A percentile compares a stretch with the other conserved stretches of the same genome.
These are phyloP conservation scores for Mus caroli DNA, from an alignment of 2,797 vertebrate genomes.

Conservation along the genomic window DNA sequence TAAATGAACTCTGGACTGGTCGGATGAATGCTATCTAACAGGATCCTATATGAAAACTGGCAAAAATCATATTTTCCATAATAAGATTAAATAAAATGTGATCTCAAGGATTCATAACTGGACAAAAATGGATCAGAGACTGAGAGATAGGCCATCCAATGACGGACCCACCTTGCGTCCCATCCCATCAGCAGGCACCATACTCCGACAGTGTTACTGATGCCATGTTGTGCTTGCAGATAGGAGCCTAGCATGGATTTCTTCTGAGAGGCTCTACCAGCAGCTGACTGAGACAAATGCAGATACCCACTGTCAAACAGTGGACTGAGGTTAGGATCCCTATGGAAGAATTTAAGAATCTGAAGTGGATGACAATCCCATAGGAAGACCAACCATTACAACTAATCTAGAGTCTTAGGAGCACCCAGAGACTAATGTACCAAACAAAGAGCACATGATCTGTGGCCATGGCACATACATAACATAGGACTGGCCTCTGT, in stretches of 20 bases:
- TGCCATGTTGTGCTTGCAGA: background rate
- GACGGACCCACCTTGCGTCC: background rate
- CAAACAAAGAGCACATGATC: background rate
- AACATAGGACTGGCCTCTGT: background rate
- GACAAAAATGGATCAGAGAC: background rate
- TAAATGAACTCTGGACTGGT: background rate
- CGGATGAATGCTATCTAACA: background rate
- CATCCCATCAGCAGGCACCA: background rate
- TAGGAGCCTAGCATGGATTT: background rate
- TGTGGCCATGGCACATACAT: background rate
- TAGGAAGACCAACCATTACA: background rate
- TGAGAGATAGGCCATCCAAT: background rate
- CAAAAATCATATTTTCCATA: background rate
- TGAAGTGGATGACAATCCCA: background rate
- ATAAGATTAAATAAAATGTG: slow-evolving; percentile 14
- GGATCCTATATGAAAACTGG: background rate
- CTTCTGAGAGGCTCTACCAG: background rate
- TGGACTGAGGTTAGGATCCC: background rate
- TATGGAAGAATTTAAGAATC: background rate
- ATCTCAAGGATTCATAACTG: background rate
- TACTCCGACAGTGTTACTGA: background rate
- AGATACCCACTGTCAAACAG: background rate
- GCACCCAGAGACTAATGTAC: background rate
- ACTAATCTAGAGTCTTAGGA: background rate
- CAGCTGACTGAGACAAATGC: background rate